A percentile compares a stretch with the other conserved stretches of the same genome.
These are phyloP conservation scores for Maconellicoccus hirsutus DNA, from an alignment of 1,140 invertebrate genomes.

Conservation along the genomic window DNA sequence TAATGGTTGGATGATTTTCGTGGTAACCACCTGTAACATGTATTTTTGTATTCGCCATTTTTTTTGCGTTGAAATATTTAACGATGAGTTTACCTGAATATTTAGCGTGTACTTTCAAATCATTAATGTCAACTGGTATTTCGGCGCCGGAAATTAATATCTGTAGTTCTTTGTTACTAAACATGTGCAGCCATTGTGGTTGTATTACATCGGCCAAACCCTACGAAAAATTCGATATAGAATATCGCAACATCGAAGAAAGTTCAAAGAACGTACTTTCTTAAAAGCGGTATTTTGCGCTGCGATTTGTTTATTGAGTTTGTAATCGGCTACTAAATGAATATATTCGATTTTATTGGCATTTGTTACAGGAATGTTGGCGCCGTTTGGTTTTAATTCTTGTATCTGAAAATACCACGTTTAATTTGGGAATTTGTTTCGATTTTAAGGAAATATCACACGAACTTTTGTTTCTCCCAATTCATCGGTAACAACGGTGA, in stretches of 20 bases:
- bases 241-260: background rate
- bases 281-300: constrained; percentile 15
- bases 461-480: constrained; percentile 73
- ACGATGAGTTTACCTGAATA: constrained; percentile 64
- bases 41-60: too few relatives aligned
- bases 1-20: constrained; percentile 61
- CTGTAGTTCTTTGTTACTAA: constrained; percentile 88
- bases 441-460: background rate
- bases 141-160: constrained; percentile 87
- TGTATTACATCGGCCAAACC: constrained; percentile 80
- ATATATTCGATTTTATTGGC: constrained; percentile 94
- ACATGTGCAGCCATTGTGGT: constrained; percentile 85
- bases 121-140: constrained; percentile 80
- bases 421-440: constrained; percentile 22
- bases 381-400: constrained; percentile 81
- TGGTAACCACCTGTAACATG: constrained; percentile 59
- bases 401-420: constrained; percentile 44
- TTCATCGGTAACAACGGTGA: constrained; percentile 79
- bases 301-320: constrained; percentile 84
- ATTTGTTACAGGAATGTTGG: constrained; percentile 78
- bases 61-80: too few relatives aligned
- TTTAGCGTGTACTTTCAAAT: constrained; percentile 71
- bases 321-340: constrained; percentile 90
- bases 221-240: constrained; percentile 31
- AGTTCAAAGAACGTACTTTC: constrained; percentile 22